phyloP scores from a whole-genome alignment of 2,888 invertebrate genomes.

The Limnephilus marmoratus region DNA sequence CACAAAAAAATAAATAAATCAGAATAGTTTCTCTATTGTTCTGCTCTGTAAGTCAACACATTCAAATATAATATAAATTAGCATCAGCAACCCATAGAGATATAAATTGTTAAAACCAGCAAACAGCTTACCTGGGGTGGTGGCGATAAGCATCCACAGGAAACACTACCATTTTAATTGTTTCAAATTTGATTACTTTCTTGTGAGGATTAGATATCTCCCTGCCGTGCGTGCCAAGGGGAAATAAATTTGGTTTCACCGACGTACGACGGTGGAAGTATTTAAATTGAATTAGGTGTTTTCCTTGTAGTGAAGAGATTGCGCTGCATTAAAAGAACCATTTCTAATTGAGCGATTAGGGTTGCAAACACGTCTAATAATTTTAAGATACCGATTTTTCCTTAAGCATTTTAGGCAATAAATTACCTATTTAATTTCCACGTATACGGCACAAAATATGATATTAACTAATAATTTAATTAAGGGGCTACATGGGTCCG shows the following conservation, averaged over 20 bases:
- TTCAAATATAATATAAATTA: neutral
- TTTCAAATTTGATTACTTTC: constrained; percentile 20
- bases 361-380: neutral
- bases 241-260: constrained; percentile 22
- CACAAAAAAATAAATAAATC: neutral
- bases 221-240: constrained; percentile 14
- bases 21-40: neutral
- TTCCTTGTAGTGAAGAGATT: neutral
- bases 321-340: neutral
- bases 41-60: neutral
- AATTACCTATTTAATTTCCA: too few relatives aligned
- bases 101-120: neutral
- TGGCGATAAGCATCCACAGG: neutral
- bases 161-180: constrained; percentile 32
- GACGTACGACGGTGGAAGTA: neutral
- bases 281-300: constrained; percentile 10
- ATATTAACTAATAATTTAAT: too few relatives aligned
- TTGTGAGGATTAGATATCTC: constrained; percentile 29
- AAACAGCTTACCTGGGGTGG: neutral
- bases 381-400: neutral
- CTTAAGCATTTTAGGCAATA: too few relatives aligned
- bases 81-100: neutral
- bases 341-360: constrained; percentile 28
- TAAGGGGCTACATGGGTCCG: too few relatives aligned
- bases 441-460: too few relatives aligned